Conservation (phyloP, 2,888 invertebrate genomes). For the Norana najaformis region DNA sequence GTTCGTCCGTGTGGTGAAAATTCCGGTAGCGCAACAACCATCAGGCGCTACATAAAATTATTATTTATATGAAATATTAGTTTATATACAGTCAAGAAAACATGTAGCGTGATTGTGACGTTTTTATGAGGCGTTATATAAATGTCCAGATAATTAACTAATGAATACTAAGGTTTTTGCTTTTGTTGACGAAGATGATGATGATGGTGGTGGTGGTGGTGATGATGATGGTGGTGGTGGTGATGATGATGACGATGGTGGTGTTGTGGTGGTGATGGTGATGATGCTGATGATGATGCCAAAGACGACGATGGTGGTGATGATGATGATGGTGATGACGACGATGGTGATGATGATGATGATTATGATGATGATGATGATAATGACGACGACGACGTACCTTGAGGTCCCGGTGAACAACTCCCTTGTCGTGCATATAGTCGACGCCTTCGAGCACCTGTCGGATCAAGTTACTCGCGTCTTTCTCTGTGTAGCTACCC, state of each 20-base stretch:
- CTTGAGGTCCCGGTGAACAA: constrained; percentile 96
- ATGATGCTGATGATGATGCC: neutral
- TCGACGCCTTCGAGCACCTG: constrained; percentile 98
- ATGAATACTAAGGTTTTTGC: neutral
- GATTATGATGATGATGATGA: neutral
- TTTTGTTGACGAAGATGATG: neutral
- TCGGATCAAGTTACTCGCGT: constrained; percentile 91
- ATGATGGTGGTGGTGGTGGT: neutral
- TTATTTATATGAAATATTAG: too few species aligned
- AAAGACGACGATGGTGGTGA: neutral
- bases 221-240: neutral
- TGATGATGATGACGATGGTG: neutral
- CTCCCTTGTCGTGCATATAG: constrained; percentile 98
- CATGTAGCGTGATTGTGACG: too few species aligned
- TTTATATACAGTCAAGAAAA: too few species aligned
- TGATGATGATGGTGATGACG: neutral
- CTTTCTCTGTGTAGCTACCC: constrained; percentile 98
- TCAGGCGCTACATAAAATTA: too few species aligned
- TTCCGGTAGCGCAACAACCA: too few species aligned
- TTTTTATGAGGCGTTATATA: too few species aligned
- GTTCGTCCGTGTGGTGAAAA: too few species aligned
- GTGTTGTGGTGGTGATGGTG: neutral
- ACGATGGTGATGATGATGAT: neutral
- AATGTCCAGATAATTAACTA: too few species aligned
- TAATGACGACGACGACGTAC: constrained; percentile 62